These are phyloP conservation scores for Lordiphosa andalusiaca DNA, from an alignment of 2,888 invertebrate genomes.

Conservation along the genomic window DNA sequence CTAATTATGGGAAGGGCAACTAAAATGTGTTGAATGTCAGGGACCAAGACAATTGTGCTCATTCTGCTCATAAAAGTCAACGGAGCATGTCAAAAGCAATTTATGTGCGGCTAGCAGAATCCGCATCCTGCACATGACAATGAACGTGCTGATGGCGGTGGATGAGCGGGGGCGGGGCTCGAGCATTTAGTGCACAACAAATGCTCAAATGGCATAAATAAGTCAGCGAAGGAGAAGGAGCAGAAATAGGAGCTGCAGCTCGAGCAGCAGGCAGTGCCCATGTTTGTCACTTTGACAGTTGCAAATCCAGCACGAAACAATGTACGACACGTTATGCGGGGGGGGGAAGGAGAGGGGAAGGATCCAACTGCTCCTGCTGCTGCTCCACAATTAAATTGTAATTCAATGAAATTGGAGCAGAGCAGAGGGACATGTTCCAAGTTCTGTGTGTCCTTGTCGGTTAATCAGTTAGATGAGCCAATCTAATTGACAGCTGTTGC, in stretches of 20 bases:
- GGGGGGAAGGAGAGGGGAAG: background rate
- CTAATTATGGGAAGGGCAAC: constrained; percentile 32
- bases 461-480: constrained; percentile 33
- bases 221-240: constrained; percentile 32
- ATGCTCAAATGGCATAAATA: constrained; percentile 67
- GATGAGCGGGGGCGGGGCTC: background rate
- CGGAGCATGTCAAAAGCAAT: constrained; percentile 70
- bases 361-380: constrained; percentile 7
- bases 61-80: constrained; percentile 63
- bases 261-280: constrained; percentile 28
- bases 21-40: constrained; percentile 53
- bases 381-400: constrained; percentile 62
- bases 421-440: background rate
- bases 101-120: constrained; percentile 50
- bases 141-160: background rate
- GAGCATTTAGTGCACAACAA: constrained; percentile 31
- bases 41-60: constrained; percentile 56
- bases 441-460: constrained; percentile 5
- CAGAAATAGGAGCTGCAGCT: background rate
- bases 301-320: constrained; percentile 63
- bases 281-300: constrained; percentile 70
- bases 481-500: constrained; percentile 32
- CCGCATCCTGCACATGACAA: constrained; percentile 35
- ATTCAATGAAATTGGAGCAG: constrained; percentile 56
- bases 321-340: constrained; percentile 13